Evolutionary conservation across 1,140 invertebrate genomes (phyloP), one percentile per base, ranked within the genome.

Genomic region (Campoletis sonorensis): DNA sequence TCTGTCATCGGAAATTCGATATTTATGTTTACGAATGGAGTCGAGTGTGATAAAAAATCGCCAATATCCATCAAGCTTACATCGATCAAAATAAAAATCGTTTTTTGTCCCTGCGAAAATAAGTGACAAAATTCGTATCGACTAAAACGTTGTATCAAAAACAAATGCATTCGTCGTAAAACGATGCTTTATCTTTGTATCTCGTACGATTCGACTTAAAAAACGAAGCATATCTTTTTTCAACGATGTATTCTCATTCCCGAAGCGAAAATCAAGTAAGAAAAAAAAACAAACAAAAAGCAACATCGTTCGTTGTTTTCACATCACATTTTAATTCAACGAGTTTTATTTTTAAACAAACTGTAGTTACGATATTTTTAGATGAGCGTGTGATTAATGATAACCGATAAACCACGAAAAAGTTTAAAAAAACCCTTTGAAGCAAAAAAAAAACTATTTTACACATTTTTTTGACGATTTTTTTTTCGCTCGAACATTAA

Each of bases 151-250:
- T 58, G 54, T 58, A 23, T 21, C 0, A 58, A 58, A 33, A 33
- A 33, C 2, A n/a, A n/a, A n/a, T 23, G 54, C 54, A n/a, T 58
- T 4, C 40, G 1, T 21, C 16, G 54, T 58, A 5, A 21, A 58
- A 58, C 54, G 54, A 58, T 58, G 5, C 54, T 23, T n/a, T 58
- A 5, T n/a, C 54, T 58, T 8, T 18, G 21, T 58, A 58, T 58
- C 54, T 58, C 54, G 18, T 58, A 58, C 16, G 1, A 58, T 58
- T 58, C 54, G 54, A 58, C 16, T n/a, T 54, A 58, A n/a, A 54
- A 54, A 10, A 58, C 21, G 13, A 58, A 58, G 18, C 54, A 58
- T 58, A 58, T 58, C 54, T n/a, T 58, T 58, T 58, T 58, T 58
- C 54, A 58, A 58, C 21, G 21, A 58, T 58, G 18, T 23, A 58